Evolutionary conservation across 2,797 vertebrate genomes (phyloP).

Genomic region (Sebastiscus albofasciatus): DNA sequence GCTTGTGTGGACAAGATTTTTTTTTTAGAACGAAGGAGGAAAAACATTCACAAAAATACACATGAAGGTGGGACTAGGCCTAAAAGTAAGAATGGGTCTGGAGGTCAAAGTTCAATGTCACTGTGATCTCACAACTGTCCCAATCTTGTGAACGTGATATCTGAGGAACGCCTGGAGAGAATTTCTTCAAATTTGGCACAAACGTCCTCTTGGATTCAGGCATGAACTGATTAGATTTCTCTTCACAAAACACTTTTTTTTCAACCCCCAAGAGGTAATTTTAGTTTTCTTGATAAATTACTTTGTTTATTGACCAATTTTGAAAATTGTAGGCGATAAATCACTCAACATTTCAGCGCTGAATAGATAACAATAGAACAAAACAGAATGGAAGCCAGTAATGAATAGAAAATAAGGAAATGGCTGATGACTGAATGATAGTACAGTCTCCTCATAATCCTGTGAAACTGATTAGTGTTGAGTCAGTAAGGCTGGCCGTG

Average conservation of each 20-base stretch:
- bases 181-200: too few species aligned
- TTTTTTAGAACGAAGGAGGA: too few species aligned
- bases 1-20: too few species aligned
- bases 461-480: slow-evolving; percentile 1
- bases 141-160: too few species aligned
- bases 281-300: not conserved
- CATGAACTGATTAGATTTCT: too few species aligned
- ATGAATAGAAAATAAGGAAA: not conserved
- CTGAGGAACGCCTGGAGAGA: accelerated
- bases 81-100: not conserved
- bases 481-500: slow-evolving; percentile 3
- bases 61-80: not conserved
- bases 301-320: not conserved
- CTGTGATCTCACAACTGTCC: too few species aligned
- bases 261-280: too few species aligned
- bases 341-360: not conserved
- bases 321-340: not conserved
- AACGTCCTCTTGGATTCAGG: too few species aligned
- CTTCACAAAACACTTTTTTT: too few species aligned
- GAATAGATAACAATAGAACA: not conserved
- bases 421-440: not conserved
- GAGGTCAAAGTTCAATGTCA: too few species aligned
- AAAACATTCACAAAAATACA: too few species aligned
- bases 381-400: not conserved
- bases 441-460: not conserved